A percentile compares a stretch with the other conserved stretches of the same genome.
Conservation (phyloP, 1,140 invertebrate species). For the Himalopsyche phryganea region DNA sequence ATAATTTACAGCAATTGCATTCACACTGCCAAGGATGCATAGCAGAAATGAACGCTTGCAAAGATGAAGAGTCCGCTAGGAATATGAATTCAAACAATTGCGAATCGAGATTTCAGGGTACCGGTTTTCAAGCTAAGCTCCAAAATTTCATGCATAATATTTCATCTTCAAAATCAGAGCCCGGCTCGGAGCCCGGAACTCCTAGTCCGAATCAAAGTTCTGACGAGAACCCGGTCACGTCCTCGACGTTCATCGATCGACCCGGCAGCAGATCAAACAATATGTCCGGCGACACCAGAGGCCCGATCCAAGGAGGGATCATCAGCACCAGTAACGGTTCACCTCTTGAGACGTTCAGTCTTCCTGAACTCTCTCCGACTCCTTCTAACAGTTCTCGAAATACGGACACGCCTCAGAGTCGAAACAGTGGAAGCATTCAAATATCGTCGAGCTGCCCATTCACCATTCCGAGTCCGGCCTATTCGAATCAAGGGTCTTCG, state of each 20-base stretch:
- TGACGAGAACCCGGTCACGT: slow-evolving; percentile 68
- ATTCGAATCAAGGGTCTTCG: slow-evolving; percentile 43
- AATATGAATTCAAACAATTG: slow-evolving; percentile 22
- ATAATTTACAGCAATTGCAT: slow-evolving; percentile 47
- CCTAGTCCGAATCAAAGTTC: slow-evolving; percentile 53
- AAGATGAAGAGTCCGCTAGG: slow-evolving; percentile 10
- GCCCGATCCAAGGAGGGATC: slow-evolving; percentile 69
- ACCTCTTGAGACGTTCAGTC: slow-evolving; percentile 54
- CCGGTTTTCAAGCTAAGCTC: slow-evolving; percentile 26
- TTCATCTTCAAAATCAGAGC: slow-evolving; percentile 25
- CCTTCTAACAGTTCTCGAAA: slow-evolving; percentile 46
- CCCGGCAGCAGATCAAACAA: slow-evolving; percentile 41
- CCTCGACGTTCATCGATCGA: slow-evolving; percentile 64
- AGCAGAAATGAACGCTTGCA: slow-evolving; percentile 34
- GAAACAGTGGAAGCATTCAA: slow-evolving; percentile 41
- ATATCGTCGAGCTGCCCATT: slow-evolving; percentile 43
- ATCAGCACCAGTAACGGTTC: slow-evolving; percentile 73
- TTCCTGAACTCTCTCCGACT: slow-evolving; percentile 51
- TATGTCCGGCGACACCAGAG: slow-evolving; percentile 52
- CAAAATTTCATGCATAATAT: slow-evolving; percentile 30
- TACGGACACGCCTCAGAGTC: slow-evolving; percentile 48
- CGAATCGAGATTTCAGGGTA: slow-evolving; percentile 23
- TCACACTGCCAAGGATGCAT: slow-evolving; percentile 45
- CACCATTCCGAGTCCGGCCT: slow-evolving; percentile 45
- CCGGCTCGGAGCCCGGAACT: slow-evolving; percentile 40